phyloP scores from a whole-genome alignment of 1,140 invertebrate species.

The Globodera ellingtonae region DNA sequence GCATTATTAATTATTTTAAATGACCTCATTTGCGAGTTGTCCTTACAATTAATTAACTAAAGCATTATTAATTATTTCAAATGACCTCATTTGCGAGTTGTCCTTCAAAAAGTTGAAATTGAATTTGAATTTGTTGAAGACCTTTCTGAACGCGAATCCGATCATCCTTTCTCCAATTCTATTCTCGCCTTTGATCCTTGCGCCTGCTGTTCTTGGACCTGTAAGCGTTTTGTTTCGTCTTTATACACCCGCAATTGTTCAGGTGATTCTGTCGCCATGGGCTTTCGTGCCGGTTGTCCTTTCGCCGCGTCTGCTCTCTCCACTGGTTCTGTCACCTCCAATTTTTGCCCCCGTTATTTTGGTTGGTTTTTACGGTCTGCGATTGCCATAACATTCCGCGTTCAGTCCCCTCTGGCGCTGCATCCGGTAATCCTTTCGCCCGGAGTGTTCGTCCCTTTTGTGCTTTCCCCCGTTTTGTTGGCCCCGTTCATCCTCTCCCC shows the following conservation, averaged over 20 bases:
- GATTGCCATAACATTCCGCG: background rate
- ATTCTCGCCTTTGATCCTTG: conserved; percentile 45
- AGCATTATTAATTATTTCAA: too few relatives aligned
- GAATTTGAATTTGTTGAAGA: conserved; percentile 10
- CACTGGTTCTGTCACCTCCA: conserved; percentile 37
- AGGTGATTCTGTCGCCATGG: conserved; percentile 35
- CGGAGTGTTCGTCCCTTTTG: conserved; percentile 41
- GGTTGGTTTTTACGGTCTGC: background rate
- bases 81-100: too few relatives aligned
- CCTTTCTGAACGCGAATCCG: conserved; percentile 24
- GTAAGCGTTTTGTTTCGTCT: conserved; percentile 19
- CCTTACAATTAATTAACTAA: background rate
- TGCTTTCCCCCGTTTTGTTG: conserved; percentile 44
- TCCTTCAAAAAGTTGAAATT: background rate
- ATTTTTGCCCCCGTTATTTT: conserved; percentile 17
- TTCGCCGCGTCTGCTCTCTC: conserved; percentile 47
- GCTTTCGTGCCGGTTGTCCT: conserved; percentile 56
- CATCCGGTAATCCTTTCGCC: conserved; percentile 49
- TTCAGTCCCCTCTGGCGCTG: conserved; percentile 43
- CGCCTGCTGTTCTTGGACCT: conserved; percentile 38
- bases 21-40: too few relatives aligned
- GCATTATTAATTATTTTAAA: too few relatives aligned
- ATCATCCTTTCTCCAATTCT: conserved; percentile 51
- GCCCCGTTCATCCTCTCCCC: conserved; percentile 54
- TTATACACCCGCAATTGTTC: conserved; percentile 3